Percentiles rank a stretch among this genome's conserved stretches.
phyloP scores from a whole-genome alignment of 2,888 invertebrate genomes.

The Euproctis similis region DNA sequence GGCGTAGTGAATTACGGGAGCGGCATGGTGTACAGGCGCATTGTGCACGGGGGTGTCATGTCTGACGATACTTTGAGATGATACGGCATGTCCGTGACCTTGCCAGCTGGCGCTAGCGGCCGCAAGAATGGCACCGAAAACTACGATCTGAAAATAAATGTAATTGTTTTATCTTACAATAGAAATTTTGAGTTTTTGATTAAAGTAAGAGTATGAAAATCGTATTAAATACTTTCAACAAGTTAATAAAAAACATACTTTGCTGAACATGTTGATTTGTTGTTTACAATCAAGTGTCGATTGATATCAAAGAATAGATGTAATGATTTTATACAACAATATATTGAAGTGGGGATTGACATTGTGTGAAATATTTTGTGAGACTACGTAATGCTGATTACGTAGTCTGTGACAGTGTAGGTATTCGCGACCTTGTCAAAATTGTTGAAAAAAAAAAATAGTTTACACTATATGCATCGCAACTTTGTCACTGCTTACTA shows the following conservation, averaged over 20 bases:
- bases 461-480: not conserved
- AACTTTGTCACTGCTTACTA: not conserved
- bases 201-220: too few relatives aligned
- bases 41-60: conserved; percentile 39
- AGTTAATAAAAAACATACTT: conserved; percentile 35
- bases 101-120: conserved; percentile 64
- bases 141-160: conserved; percentile 44
- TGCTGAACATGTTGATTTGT: conserved; percentile 43
- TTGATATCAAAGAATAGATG: not conserved
- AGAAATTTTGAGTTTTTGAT: not conserved
- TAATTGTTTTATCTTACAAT: not conserved
- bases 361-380: conserved; percentile 12
- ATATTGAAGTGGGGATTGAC: conserved; percentile 5
- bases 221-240: too few relatives aligned
- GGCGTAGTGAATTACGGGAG: too few relatives aligned
- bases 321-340: not conserved
- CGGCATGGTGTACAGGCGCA: conserved; percentile 10
- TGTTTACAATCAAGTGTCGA: conserved; percentile 2
- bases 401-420: conserved; percentile 3
- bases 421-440: conserved; percentile 4
- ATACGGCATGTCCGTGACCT: conserved; percentile 45
- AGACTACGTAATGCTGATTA: not conserved
- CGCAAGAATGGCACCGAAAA: conserved; percentile 52
- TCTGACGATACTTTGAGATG: conserved; percentile 50
- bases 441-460: too few relatives aligned